Conservation (phyloP, 2,888 invertebrate genomes). For the Dioctria linearis region DNA sequence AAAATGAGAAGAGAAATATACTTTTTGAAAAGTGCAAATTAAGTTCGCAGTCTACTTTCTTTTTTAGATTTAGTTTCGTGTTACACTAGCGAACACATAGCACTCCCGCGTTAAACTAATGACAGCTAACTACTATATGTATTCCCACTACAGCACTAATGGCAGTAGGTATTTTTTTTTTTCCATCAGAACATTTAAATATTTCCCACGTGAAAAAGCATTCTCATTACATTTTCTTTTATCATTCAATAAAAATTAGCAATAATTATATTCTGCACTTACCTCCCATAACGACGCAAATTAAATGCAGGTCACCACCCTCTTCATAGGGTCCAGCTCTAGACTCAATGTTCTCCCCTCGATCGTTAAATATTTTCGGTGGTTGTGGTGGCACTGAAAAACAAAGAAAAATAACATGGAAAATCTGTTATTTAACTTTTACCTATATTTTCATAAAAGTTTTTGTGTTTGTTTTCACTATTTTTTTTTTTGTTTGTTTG, state of each 20-base stretch:
- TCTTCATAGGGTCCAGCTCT: constrained; percentile 82
- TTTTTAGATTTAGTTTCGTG: constrained; percentile 19
- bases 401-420: neutral
- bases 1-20: too few species aligned
- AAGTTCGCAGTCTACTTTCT: constrained; percentile 19
- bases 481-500: neutral
- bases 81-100: neutral
- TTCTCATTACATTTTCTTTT: too few species aligned
- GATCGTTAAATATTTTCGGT: constrained; percentile 80
- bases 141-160: too few species aligned
- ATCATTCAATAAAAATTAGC: too few species aligned
- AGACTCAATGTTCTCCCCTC: constrained; percentile 75
- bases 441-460: neutral
- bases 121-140: too few species aligned
- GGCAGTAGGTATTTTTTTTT: neutral
- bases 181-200: neutral
- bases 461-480: constrained; percentile 14
- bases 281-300: constrained; percentile 83
- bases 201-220: neutral
- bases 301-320: constrained; percentile 79
- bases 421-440: constrained; percentile 10
- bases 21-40: constrained; percentile 29
- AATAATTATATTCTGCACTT: constrained; percentile 65
- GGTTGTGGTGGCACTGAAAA: constrained; percentile 78
- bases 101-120: neutral